Evolutionary conservation across 2,797 vertebrate genomes (phyloP), one percentile per base, ranked within the genome.

Genomic region (Pseudomugil gertrudae): DNA sequence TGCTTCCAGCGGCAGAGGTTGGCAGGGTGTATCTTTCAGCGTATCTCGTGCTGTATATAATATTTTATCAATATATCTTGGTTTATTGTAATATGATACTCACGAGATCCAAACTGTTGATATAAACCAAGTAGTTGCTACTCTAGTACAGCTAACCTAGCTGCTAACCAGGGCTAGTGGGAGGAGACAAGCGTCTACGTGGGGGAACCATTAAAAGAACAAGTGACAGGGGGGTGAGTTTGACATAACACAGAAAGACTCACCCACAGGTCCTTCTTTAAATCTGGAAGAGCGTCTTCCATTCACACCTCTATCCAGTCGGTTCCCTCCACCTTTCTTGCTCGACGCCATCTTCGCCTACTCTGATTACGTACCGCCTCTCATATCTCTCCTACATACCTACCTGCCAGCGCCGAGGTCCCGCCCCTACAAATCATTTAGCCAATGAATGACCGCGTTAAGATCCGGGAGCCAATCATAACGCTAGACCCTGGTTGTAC

Each of bases 271-370:
- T 43, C 78, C 90, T 30, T 93, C 93, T 90, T 87, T 93, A 26
- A 78, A 81, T 76, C 84, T 93, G 23, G 91, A 88, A n/a, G 90
- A 91, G 36, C 92, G 92, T 77, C 90, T 90, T 58, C 92, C 92
- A 87, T 92, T 93, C 15, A 90, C 71, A 60, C 78, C 68, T 70
- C 93, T 94, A 35, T 93, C 93, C 53, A 83, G 40, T 69, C 69
- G 81, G 66, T 58, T 90, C 47, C 83, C 92, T 40, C 76, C 74
- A 26, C 78, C 58, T 76, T 92, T 94, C 84, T 84, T 92, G 13
- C 38, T 81, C 38, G 94, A 91, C 94, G 94, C 94, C 94, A 95
- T 95, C 75, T 94, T 94, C 83, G 57, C 81, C 77, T 74, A 29
- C 79, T 81, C 47, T 84, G 78, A 87, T 88, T 83, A 81, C 74